Base-by-base conservation (phyloP, 1,140 invertebrate genomes). In the Tigriopus japonicus region DNA sequence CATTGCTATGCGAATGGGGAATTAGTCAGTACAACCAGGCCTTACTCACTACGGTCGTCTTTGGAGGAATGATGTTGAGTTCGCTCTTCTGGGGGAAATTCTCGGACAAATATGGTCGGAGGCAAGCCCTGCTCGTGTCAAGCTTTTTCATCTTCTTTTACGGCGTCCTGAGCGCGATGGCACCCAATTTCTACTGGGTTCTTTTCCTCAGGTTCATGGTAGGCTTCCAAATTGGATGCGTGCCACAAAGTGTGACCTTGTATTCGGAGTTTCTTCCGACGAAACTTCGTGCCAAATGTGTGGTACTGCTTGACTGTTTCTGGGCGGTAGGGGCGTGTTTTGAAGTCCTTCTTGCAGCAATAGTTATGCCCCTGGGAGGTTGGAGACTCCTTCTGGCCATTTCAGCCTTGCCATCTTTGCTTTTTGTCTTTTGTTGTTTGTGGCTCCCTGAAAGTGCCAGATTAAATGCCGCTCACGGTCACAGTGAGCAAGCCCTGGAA, bases 211-310 rank as follows among this genome's bases (percentile, higher is more conserved):
- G 92, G 70, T 87, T 88, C 42, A 75, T 94, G 1, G 91, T 94
- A 51, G 92, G 92, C 13, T 94, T 97, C 77, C 88, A 89, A 21
- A 92, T 96, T 69, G 91, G 92, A 63, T 93, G 91, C 72, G 87
- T 91, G 28, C 89, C 91, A 62, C 92, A 96, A 74, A 91, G 90
- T 59, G 88, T 95, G 1, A 95, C 90, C n/a, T 72, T 96, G 60
- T 95, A 94, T 76, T 86, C 91, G 15, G 92, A 96, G 74, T 95
- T 94, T 78, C 74, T 96, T 54, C 91, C 91, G 15, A 83, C 86
- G 51, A 88, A 89, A 69, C 87, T 93, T 69, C 77, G 91, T 69
- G 88, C 87, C 24, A 91, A 89, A 74, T 94, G 90, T 79, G 87
- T 95, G 41, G 86, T 95, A 51, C 75, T 95, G 64, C 77, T 95